Evolutionary conservation across 2,797 vertebrate species (phyloP), one percentile per base, ranked within the genome.

Genomic region (Aotus griseimembra): DNA sequence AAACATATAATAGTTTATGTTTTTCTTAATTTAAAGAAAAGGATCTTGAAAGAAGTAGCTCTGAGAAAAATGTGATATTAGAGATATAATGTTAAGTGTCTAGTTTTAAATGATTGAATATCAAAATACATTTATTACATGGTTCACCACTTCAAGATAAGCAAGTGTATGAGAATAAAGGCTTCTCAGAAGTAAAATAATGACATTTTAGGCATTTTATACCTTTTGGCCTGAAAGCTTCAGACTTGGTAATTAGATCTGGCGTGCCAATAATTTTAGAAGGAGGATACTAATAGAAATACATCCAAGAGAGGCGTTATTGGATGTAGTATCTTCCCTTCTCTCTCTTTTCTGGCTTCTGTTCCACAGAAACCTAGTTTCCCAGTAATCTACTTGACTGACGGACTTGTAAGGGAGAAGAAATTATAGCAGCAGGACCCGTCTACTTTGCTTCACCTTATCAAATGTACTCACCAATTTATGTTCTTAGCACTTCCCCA

Each of bases 331-430:
- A n/a, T 28, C 41, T 58, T 36, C 15, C 48, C 15, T 28, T 50
- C 28, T 28, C 36, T 73, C 8, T 88, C 30, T 77, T 57, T 93
- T n/a, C 44, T 55, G 83, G 39, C 10, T 96, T 93, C 46, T 30
- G 15, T 55, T 26, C 46, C 20, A 22, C 19, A 36, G 57, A 94
- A 95, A 73, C 20, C 8, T 67, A 52, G 52, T 44, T 94, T 73
- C 55, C 41, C 55, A 50, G 58, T 75, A 96, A 93, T 85, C 46
- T 80, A 58, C 36, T 84, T 95, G 96, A 97, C 72, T 96, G 94
- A 96, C 10, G 6, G 88, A 41, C 64, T 77, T 48, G 33, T 57
- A 77, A 64, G 76, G 10, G 19, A 83, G 72, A 94, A 88, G 93
- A 93, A 61, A 44, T 89, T 93, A 79, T 2, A 24, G 50, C 61